A percentile compares a stretch with the other conserved stretches of the same genome.
These are phyloP conservation scores for Spodoptera litura DNA, from an alignment of 1,140 invertebrate species.

Conservation along the genomic window DNA sequence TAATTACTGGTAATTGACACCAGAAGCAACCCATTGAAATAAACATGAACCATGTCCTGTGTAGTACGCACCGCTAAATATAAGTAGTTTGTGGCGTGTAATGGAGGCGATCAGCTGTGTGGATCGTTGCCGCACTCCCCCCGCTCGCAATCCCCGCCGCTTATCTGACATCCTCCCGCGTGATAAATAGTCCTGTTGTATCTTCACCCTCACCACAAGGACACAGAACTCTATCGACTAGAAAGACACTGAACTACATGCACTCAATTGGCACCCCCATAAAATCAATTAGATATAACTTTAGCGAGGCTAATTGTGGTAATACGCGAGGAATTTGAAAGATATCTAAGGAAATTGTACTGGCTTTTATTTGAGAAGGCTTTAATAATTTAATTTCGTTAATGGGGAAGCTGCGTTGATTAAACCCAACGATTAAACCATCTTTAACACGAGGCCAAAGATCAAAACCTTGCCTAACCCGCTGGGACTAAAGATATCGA, in stretches of 20 bases:
- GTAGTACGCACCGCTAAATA: slow-evolving; percentile 21
- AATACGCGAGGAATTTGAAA: slow-evolving; percentile 7
- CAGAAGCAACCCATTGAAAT: slow-evolving; percentile 26
- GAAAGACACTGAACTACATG: slow-evolving; percentile 1
- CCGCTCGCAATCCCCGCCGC: slow-evolving; percentile 49
- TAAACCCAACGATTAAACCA: slow-evolving; percentile 61
- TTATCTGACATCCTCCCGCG: slow-evolving; percentile 66
- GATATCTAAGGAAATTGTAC: slow-evolving; percentile 11
- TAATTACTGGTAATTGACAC: slow-evolving; percentile 1
- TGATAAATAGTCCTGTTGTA: slow-evolving; percentile 72
- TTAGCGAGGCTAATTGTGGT: not conserved
- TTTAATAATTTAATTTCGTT: slow-evolving; percentile 52
- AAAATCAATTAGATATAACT: slow-evolving; percentile 3
- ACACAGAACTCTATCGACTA: slow-evolving; percentile 32
- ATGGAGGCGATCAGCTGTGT: slow-evolving; percentile 62
- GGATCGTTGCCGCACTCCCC: slow-evolving; percentile 47
- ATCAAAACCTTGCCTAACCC: slow-evolving; percentile 58
- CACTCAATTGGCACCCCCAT: not conserved
- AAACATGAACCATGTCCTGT: slow-evolving; percentile 21
- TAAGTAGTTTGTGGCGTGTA: slow-evolving; percentile 32
- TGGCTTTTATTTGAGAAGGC: slow-evolving; percentile 13
- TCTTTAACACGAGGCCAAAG: slow-evolving; percentile 57
- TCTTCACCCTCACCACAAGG: slow-evolving; percentile 58
- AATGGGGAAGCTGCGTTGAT: slow-evolving; percentile 56
- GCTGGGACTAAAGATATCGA: slow-evolving; percentile 53